Conservation (phyloP, 2,888 invertebrate genomes). For the Malacosoma neustria region DNA sequence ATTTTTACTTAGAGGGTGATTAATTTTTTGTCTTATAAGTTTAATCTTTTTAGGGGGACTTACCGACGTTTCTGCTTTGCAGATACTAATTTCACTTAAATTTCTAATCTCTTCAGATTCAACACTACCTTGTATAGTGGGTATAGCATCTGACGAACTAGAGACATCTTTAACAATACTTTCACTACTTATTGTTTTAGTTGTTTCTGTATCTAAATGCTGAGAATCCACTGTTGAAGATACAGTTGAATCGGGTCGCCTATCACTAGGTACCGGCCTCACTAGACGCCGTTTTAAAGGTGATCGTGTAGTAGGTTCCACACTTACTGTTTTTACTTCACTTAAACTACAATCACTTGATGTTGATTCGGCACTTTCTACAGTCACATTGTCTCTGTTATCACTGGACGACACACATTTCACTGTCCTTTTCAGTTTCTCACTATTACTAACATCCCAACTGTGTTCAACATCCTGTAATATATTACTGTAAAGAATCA, state of each 20-base stretch:
- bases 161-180: conserved; percentile 58
- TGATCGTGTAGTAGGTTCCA: conserved; percentile 39
- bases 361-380: conserved; percentile 65
- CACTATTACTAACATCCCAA: conserved; percentile 40
- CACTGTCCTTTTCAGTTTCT: conserved; percentile 49
- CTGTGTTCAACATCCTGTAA: conserved; percentile 34
- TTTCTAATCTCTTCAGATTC: conserved; percentile 61
- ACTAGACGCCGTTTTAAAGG: conserved; percentile 54
- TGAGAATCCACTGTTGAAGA: conserved; percentile 62
- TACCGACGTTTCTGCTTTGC: conserved; percentile 65
- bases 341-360: conserved; percentile 63
- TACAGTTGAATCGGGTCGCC: conserved; percentile 62
- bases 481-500: conserved; percentile 12
- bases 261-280: conserved; percentile 49
- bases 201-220: conserved; percentile 29
- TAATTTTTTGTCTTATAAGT: conserved; percentile 58
- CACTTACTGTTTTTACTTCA: conserved; percentile 33
- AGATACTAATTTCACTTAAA: conserved; percentile 64
- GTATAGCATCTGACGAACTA: conserved; percentile 63
- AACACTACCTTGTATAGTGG: conserved; percentile 46
- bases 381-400: conserved; percentile 53
- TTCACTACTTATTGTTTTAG: conserved; percentile 39
- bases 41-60: conserved; percentile 64
- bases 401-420: conserved; percentile 64
- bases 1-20: conserved; percentile 30